Base-by-base conservation (phyloP, 2,797 vertebrate species). In the Adelosebastes latens region DNA sequence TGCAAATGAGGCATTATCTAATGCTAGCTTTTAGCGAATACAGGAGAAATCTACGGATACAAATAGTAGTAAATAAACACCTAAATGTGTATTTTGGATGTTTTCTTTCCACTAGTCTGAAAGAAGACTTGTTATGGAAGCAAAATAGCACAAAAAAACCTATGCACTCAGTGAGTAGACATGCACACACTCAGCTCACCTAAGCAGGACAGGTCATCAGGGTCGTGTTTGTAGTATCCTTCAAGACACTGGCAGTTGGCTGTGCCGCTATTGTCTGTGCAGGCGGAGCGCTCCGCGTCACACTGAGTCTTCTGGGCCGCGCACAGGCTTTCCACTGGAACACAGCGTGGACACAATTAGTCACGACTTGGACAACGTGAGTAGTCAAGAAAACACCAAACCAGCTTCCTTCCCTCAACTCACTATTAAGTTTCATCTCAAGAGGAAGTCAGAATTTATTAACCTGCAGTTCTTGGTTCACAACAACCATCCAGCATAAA, bases 181-280 rank as follows among this genome's bases (percentile, higher is more conserved):
- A 69, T 18, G 29, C 16, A 24, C 36, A 36, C 61, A 61, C 52
- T 49, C 0, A 24, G 31, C 89, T 76, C 93, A 99, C 98, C 97
- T 95, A 97, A 94, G 94, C 98, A 99, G 72, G 96, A 98, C 85
- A 96, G 94, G 88, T 99, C 97, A 20, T 97, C 97, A n/a, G 92
- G 95, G 91, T 96, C 97, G 93, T 97, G 97, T 87, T 98, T 99
- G 91, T 98, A 99, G 94, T 98, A 99, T 11, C 98, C 98, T 0
- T 93, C 92, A 62, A 94, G 96, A 95, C 98, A 99, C 82, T 97
- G 96, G 81, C 98, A 99, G 82, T 91, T 85, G 0, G 96, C 95
- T 0, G 95, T 84, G 4, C 98, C 98, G 0, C 94, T 94, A 2
- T 81, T 90, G 82, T 99, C 98, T 0, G 91, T 93, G 91, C 98